These are phyloP conservation scores for Pseudopleuronectes americanus DNA, from an alignment of 2,797 vertebrate species.

Conservation along the genomic window DNA sequence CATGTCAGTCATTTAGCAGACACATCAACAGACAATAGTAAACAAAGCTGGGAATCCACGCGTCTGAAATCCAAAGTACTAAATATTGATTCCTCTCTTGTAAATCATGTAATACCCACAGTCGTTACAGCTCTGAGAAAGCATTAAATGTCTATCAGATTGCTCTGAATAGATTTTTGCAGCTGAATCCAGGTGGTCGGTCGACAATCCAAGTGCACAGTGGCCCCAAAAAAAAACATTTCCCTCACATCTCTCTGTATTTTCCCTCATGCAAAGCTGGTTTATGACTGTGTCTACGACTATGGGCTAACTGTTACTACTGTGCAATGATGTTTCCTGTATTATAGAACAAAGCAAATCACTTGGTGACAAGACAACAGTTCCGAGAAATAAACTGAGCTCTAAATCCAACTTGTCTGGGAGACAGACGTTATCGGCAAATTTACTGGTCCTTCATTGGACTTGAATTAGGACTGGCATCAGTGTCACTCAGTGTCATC, in stretches of 20 bases:
- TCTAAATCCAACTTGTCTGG: too few species aligned
- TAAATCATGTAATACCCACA: slow-evolving; percentile 15
- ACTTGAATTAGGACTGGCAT: background rate
- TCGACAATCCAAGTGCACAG: background rate
- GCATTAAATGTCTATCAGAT: slow-evolving; percentile 14
- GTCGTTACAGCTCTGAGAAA: slow-evolving; percentile 5
- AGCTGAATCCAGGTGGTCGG: slow-evolving; percentile 10
- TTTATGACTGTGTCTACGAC: background rate
- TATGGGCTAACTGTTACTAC: background rate
- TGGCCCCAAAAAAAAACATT: background rate
- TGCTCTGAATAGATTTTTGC: background rate
- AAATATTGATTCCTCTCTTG: slow-evolving; percentile 22
- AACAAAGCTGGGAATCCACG: slow-evolving; percentile 34
- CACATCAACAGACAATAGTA: slow-evolving; percentile 12
- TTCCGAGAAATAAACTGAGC: background rate
- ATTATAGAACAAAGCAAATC: slow-evolving; percentile 4
- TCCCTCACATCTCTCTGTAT: background rate
- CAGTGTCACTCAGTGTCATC: too few species aligned
- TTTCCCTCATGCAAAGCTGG: background rate
- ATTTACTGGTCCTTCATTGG: too few species aligned
- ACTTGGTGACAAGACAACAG: background rate
- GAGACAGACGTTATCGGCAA: too few species aligned
- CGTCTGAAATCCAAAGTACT: slow-evolving; percentile 30
- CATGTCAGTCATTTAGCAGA: background rate
- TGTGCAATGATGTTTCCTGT: background rate